A percentile compares a stretch with the other conserved stretches of the same genome.
Evolutionary conservation across 2,797 vertebrate species (phyloP).

Genomic region (Rhynchotus rufescens): DNA sequence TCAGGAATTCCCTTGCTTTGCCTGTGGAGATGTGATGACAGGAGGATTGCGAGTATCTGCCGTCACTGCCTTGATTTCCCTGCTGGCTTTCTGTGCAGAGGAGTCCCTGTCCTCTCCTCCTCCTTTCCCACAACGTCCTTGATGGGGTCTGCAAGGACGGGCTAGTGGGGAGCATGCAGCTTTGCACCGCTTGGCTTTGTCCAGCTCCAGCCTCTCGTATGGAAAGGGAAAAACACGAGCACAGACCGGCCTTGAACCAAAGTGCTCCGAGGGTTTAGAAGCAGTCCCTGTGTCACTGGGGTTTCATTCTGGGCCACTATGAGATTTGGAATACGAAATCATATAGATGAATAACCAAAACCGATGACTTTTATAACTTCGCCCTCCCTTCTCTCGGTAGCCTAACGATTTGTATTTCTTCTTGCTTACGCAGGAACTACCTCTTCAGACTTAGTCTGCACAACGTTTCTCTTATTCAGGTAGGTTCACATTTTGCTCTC

Average conservation of each 20-base stretch:
- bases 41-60: conserved; percentile 3
- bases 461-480: conserved; percentile 95
- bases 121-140: not conserved
- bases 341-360: conserved; percentile 2
- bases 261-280: not conserved
- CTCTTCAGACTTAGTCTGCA: conserved; percentile 96
- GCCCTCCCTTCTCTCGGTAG: not conserved
- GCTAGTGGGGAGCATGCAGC: not conserved
- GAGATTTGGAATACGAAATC: not conserved
- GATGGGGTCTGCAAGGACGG: not conserved
- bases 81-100: conserved; percentile 14
- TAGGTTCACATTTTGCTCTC: conserved; percentile 74
- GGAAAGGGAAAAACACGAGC: not conserved
- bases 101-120: not conserved
- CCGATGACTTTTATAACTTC: not conserved
- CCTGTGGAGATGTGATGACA: not conserved
- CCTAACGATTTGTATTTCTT: conserved; percentile 43
- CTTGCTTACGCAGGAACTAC: conserved; percentile 89
- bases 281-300: not conserved
- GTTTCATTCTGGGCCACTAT: not conserved
- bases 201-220: conserved; percentile 1
- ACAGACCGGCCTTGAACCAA: not conserved
- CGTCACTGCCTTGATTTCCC: conserved; percentile 33
- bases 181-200: conserved; percentile 12
- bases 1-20: conserved; percentile 38